A percentile compares a stretch with the other conserved stretches of the same genome.
Evolutionary conservation across 2,113 vertebrate genomes (phyloP).

Genomic region (Antechinus flavipes): DNA sequence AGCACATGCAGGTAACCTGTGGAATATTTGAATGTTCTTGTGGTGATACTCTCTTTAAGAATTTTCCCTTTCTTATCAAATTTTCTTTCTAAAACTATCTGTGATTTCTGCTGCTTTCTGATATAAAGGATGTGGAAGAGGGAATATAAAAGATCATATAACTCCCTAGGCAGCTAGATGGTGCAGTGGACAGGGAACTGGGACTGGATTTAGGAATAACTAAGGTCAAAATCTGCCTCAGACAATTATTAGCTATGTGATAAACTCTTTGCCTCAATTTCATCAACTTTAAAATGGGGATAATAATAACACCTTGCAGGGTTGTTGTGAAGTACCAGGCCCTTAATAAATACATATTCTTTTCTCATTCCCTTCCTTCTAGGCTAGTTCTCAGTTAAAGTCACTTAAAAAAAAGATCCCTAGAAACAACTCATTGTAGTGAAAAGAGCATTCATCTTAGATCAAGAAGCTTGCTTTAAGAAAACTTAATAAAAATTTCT

Average conservation of each 20-base stretch:
- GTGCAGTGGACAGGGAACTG: background rate
- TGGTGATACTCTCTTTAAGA: background rate
- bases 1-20: background rate
- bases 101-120: background rate
- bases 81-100: background rate
- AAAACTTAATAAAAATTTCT: background rate
- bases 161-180: background rate
- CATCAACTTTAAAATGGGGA: background rate
- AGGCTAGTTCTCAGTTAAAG: background rate
- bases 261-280: background rate
- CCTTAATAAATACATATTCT: background rate
- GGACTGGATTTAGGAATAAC: background rate
- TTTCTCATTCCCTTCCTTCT: background rate
- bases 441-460: background rate
- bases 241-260: background rate
- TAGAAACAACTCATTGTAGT: background rate
- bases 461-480: background rate
- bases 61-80: background rate
- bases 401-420: background rate
- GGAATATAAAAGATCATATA: background rate
- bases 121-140: background rate
- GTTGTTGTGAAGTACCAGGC: background rate
- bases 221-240: background rate
- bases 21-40: background rate
- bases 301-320: background rate